These are phyloP conservation scores for Bubo blakistoni DNA, from an alignment of 2,113 vertebrate species.

Conservation along the genomic window DNA sequence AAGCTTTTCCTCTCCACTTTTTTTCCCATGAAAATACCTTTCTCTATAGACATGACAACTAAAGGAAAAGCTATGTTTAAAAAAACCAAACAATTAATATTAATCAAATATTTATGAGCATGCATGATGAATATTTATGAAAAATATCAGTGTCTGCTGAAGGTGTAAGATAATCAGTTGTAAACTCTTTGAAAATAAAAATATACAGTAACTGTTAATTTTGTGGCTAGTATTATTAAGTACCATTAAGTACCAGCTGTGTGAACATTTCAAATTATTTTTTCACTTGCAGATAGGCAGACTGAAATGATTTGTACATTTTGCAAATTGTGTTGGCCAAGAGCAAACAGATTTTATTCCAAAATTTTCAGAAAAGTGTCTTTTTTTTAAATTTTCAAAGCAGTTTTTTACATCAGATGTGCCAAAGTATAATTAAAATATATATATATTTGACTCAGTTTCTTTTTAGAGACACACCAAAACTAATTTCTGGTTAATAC, in stretches of 20 bases:
- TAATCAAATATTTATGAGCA: constrained; percentile 42
- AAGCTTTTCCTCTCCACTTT: not conserved
- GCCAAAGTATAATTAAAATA: not conserved
- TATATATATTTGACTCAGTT: not conserved
- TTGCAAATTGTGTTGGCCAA: not conserved
- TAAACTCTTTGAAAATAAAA: constrained; percentile 6
- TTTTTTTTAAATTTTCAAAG: not conserved
- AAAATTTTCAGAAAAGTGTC: not conserved
- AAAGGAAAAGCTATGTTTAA: not conserved
- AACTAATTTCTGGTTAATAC: not conserved
- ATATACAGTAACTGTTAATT: not conserved
- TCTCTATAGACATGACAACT: not conserved
- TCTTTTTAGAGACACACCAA: not conserved
- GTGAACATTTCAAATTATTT: not conserved
- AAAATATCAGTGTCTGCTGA: not conserved
- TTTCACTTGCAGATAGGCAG: not conserved
- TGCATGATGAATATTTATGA: constrained; percentile 41
- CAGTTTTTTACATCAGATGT: not conserved
- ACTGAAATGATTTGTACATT: not conserved
- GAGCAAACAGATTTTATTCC: not conserved
- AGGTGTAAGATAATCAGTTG: not conserved
- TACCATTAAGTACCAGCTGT: not conserved
- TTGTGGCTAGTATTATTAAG: not conserved
- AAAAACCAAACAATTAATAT: constrained; percentile 47
- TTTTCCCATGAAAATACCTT: not conserved